Conservation (phyloP, 2,888 invertebrate species). For the Monoplex corrugatus region DNA sequence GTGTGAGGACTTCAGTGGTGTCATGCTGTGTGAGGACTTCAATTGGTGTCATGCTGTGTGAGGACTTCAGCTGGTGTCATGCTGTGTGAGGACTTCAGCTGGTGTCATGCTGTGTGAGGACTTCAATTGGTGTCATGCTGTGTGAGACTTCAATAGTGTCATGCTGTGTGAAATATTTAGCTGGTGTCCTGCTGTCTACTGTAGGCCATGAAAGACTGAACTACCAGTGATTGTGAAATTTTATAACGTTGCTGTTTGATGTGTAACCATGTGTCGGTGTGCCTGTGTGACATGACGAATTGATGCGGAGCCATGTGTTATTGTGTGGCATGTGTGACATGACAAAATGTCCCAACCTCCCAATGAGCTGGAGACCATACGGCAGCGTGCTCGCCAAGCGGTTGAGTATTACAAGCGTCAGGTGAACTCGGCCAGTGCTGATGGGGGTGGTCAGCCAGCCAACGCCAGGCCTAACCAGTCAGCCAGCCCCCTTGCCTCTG, state of each 20-base stretch:
- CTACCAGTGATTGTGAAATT: too few relatives aligned
- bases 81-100: too few relatives aligned
- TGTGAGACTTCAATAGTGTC: too few relatives aligned
- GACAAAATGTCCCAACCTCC: conserved; percentile 55
- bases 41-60: too few relatives aligned
- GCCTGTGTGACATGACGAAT: conserved; percentile 23
- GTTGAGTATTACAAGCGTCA: conserved; percentile 75
- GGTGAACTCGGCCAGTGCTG: conserved; percentile 56
- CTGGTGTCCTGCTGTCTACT: too few relatives aligned
- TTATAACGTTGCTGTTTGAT: background rate
- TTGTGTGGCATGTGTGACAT: conserved; percentile 53
- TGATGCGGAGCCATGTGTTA: background rate
- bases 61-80: too few relatives aligned
- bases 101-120: too few relatives aligned
- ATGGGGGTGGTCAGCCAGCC: conserved; percentile 43
- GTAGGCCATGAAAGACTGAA: too few relatives aligned
- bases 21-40: too few relatives aligned
- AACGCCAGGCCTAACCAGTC: conserved; percentile 44
- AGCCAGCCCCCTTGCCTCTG: conserved; percentile 42
- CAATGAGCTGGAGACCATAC: conserved; percentile 68
- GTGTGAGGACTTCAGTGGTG: too few relatives aligned
- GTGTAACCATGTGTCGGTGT: conserved; percentile 6
- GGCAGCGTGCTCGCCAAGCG: conserved; percentile 71
- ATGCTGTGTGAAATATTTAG: too few relatives aligned
- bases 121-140: too few relatives aligned